Percentiles rank a stretch among this genome's conserved stretches.
Evolutionary conservation across 2,888 invertebrate species (phyloP).

Genomic region (Tridacna gigas): DNA sequence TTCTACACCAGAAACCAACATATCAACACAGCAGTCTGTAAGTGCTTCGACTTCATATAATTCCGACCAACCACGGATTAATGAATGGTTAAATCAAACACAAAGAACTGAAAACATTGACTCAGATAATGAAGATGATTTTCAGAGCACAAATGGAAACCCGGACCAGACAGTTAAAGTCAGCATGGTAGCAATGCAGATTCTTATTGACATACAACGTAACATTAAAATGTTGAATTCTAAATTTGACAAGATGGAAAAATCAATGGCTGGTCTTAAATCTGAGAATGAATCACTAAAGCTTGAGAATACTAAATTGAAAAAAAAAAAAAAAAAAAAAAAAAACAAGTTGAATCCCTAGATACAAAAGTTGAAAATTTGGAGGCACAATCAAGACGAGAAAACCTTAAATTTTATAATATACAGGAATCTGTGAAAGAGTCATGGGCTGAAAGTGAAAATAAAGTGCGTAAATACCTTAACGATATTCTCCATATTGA

Average conservation of each 20-base stretch:
- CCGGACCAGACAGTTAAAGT: background rate
- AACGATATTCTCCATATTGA: background rate
- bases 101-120: background rate
- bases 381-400: conserved; percentile 16
- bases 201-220: conserved; percentile 9
- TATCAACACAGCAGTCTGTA: background rate
- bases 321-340: no score
- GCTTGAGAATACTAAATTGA: background rate
- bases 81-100: background rate
- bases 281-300: background rate
- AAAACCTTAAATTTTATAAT: conserved; percentile 15
- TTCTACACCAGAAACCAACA: no score
- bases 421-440: conserved; percentile 6
- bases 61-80: conserved; percentile 2
- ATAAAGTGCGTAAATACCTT: conserved; percentile 4
- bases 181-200: background rate
- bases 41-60: background rate
- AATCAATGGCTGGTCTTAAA: background rate
- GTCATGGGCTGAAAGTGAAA: conserved; percentile 15
- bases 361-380: conserved; percentile 11
- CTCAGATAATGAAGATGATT: background rate
- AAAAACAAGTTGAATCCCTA: background rate
- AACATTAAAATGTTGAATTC: background rate
- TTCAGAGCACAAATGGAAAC: background rate
- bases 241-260: conserved; percentile 17